Conservation (phyloP, 2,113 vertebrate genomes). For the Saccopteryx leptura region DNA sequence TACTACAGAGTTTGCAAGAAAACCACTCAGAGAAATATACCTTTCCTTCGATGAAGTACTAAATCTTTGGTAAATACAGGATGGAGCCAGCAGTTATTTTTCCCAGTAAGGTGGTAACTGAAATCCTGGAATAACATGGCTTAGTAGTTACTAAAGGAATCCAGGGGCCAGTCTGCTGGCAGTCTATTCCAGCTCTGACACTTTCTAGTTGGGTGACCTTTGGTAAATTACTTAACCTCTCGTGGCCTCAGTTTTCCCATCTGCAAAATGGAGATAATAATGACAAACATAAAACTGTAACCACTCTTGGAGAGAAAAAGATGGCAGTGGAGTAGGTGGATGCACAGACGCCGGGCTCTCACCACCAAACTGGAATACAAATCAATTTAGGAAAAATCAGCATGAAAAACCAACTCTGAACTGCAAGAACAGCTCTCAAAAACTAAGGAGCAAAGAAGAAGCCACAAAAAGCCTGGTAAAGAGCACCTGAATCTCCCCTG, state of each 20-base stretch:
- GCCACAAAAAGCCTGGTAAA: too few species aligned
- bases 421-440: too few species aligned
- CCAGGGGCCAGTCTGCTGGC: neutral
- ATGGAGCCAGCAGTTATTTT: neutral
- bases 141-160: neutral
- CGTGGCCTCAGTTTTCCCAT: neutral
- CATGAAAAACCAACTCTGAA: too few species aligned
- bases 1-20: neutral
- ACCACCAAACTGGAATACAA: too few species aligned
- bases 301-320: too few species aligned
- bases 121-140: neutral
- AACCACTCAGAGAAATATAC: neutral
- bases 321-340: too few species aligned
- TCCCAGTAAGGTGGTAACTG: neutral
- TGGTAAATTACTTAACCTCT: neutral
- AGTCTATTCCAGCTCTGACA: neutral
- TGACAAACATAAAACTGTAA: neutral
- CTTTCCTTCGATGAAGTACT: neutral
- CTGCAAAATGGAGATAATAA: neutral
- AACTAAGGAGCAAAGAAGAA: too few species aligned
- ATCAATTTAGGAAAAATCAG: too few species aligned
- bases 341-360: too few species aligned
- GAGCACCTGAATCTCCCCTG: too few species aligned
- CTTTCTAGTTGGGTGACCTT: neutral
- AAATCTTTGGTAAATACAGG: neutral